Evolutionary conservation across 2,888 invertebrate genomes (phyloP).

Genomic region (Tryphoninae sp.): DNA sequence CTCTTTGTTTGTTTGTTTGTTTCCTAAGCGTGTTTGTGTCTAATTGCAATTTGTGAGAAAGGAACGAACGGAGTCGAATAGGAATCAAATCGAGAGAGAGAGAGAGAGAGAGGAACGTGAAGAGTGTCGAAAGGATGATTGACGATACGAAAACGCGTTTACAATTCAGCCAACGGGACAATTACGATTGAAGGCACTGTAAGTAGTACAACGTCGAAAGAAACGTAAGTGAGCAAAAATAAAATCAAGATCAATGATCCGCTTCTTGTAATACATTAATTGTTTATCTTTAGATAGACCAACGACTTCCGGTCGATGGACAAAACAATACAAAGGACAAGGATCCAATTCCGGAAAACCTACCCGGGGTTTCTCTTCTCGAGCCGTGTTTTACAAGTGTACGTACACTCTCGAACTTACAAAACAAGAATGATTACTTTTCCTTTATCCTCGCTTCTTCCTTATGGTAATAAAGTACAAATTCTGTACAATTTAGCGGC

Average conservation of each 20-base stretch:
- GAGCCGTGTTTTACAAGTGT: not conserved
- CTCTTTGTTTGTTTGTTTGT: not conserved
- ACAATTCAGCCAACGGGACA: not conserved
- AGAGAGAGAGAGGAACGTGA: not conserved
- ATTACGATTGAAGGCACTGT: not conserved
- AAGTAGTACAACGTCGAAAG: not conserved
- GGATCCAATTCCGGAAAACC: not conserved
- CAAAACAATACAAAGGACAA: not conserved
- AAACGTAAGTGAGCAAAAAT: not conserved
- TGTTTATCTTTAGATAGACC: no score
- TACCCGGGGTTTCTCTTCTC: not conserved
- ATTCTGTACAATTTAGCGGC: constrained; percentile 18
- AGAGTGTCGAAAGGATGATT: not conserved
- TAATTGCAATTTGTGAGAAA: constrained; percentile 3
- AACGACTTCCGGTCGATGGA: no score
- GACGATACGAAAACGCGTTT: not conserved
- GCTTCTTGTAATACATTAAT: not conserved
- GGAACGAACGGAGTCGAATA: constrained; percentile 2
- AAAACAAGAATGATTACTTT: constrained; percentile 2
- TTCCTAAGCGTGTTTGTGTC: not conserved
- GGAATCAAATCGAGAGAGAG: not conserved
- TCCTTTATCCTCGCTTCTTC: not conserved
- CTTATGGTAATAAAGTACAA: constrained; percentile 14
- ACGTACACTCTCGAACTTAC: not conserved
- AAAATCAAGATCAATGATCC: not conserved